Percentiles rank a stretch among this genome's conserved stretches.
Evolutionary conservation across 2,888 invertebrate species (phyloP).

Genomic region (Neoscelio sp.): DNA sequence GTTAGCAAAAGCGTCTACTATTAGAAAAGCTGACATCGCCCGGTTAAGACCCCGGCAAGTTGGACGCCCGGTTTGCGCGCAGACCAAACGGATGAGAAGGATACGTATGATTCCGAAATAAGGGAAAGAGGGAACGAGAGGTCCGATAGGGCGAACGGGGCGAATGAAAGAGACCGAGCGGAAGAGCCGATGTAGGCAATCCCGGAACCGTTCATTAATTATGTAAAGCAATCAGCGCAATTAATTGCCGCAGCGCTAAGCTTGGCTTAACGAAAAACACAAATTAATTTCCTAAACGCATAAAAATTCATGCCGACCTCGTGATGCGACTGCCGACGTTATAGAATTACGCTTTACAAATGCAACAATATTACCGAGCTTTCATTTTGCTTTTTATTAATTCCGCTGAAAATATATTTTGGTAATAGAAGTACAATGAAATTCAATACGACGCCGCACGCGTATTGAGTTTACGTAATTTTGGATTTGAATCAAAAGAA

Average conservation of each 20-base stretch:
- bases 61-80: conserved; percentile 21
- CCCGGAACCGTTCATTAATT: conserved; percentile 81
- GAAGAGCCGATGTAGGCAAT: conserved; percentile 73
- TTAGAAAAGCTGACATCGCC: conserved; percentile 63
- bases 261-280: conserved; percentile 81
- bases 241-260: conserved; percentile 82
- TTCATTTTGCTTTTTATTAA: conserved; percentile 13
- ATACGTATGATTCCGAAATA: conserved; percentile 46
- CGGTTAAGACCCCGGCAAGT: conserved; percentile 48
- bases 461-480: too few relatives aligned
- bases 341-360: conserved; percentile 51
- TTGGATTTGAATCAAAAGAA: conserved; percentile 6
- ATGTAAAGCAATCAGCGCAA: conserved; percentile 83
- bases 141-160: conserved; percentile 6
- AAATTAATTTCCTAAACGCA: conserved; percentile 83
- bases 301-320: conserved; percentile 79
- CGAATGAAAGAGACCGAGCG: conserved; percentile 63
- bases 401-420: neutral
- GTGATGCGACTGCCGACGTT: conserved; percentile 35
- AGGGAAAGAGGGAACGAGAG: conserved; percentile 35
- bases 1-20: conserved; percentile 64
- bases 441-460: too few relatives aligned
- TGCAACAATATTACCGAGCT: conserved; percentile 10
- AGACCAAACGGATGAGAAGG: conserved; percentile 24
- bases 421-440: too few relatives aligned